Evolutionary conservation across 2,113 vertebrate species (phyloP).

Genomic region (Zosterops hypoxanthus): DNA sequence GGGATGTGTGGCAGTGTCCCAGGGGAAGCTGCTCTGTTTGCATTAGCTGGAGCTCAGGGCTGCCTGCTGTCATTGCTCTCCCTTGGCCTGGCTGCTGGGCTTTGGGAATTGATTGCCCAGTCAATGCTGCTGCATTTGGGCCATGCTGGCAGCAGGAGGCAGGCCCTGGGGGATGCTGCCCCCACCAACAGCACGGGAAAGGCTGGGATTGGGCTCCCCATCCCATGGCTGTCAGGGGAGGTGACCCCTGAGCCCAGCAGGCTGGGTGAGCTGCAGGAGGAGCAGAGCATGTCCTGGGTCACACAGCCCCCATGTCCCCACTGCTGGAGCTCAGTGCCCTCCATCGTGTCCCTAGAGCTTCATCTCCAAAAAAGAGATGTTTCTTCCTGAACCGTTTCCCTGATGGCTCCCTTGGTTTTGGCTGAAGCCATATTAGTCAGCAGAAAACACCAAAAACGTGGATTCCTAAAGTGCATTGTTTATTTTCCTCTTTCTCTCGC

Average conservation of each 20-base stretch:
- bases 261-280: not conserved
- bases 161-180: rapidly evolving
- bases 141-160: rapidly evolving
- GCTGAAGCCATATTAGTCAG: not conserved
- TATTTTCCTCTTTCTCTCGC: not conserved
- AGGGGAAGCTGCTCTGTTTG: not conserved
- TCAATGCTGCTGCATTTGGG: slow-evolving; percentile 20
- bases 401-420: rapidly evolving
- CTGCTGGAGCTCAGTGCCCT: not conserved
- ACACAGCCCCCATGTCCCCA: rapidly evolving
- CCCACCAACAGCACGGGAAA: rapidly evolving
- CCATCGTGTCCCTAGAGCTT: rapidly evolving
- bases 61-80: slow-evolving; percentile 9
- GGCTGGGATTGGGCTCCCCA: not conserved
- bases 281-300: not conserved
- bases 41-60: not conserved
- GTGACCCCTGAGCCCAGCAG: not conserved
- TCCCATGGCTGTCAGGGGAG: not conserved
- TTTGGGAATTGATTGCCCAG: slow-evolving; percentile 41
- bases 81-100: not conserved
- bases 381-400: rapidly evolving
- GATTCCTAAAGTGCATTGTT: not conserved
- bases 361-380: not conserved
- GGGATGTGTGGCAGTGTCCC: not conserved
- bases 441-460: not conserved